These are phyloP conservation scores for Pomacea maculata DNA, from an alignment of 1,140 invertebrate genomes.

Conservation along the genomic window DNA sequence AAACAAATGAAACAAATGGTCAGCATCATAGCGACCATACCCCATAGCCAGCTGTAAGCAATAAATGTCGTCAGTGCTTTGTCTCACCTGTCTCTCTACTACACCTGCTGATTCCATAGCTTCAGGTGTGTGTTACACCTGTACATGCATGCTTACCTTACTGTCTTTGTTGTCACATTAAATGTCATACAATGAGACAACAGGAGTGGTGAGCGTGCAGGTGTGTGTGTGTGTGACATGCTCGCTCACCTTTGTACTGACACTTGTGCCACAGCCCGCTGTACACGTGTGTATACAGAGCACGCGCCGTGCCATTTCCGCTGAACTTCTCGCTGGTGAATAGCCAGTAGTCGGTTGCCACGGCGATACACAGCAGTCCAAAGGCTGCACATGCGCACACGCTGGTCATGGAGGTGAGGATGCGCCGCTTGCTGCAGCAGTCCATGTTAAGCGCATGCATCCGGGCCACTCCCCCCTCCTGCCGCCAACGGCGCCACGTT, in stretches of 20 bases:
- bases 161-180: background rate
- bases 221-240: slow-evolving; percentile 5
- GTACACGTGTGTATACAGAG: slow-evolving; percentile 49
- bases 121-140: too few relatives aligned
- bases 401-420: slow-evolving; percentile 63
- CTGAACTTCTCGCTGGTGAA: slow-evolving; percentile 50
- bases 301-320: slow-evolving; percentile 33
- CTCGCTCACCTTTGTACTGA: slow-evolving; percentile 31
- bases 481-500: background rate
- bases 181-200: background rate
- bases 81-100: too few relatives aligned
- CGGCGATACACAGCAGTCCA: slow-evolving; percentile 61
- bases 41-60: too few relatives aligned
- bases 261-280: slow-evolving; percentile 63
- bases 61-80: too few relatives aligned
- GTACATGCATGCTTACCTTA: too few relatives aligned
- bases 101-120: too few relatives aligned
- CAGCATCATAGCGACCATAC: too few relatives aligned
- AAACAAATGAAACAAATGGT: too few relatives aligned
- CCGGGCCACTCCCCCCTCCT: slow-evolving; percentile 5
- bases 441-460: slow-evolving; percentile 50
- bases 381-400: slow-evolving; percentile 63
- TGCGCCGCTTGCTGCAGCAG: slow-evolving; percentile 60
- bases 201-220: background rate
- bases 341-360: slow-evolving; percentile 64